phyloP scores from a whole-genome alignment of 2,888 invertebrate genomes.

The Lasioglossum leucozonium region DNA sequence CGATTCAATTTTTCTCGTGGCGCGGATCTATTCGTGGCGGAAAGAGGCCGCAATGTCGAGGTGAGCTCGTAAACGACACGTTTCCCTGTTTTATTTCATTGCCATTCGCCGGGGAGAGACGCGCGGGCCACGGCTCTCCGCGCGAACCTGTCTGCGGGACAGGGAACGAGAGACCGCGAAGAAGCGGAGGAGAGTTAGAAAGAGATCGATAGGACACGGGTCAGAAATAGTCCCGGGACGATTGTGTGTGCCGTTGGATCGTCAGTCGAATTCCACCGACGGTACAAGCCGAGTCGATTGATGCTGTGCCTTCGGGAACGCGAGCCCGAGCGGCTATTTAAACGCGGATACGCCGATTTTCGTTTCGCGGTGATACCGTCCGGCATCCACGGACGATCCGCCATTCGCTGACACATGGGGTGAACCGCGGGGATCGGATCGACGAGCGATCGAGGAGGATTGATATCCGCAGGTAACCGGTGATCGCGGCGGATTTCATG shows the following conservation, averaged over 20 bases:
- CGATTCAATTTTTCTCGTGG: conserved; percentile 15
- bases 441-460: background rate
- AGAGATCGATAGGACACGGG: conserved; percentile 64
- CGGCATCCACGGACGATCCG: conserved; percentile 5
- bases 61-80: conserved; percentile 40
- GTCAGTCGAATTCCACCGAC: conserved; percentile 67
- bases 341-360: conserved; percentile 24
- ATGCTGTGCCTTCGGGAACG: conserved; percentile 48
- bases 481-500: background rate
- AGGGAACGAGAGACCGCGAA: background rate
- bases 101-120: conserved; percentile 29
- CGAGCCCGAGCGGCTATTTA: conserved; percentile 47
- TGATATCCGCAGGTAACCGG: conserved; percentile 47
- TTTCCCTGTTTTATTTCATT: conserved; percentile 43
- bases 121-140: conserved; percentile 3
- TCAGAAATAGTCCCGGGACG: conserved; percentile 68
- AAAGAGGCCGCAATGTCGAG: conserved; percentile 49
- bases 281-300: conserved; percentile 59
- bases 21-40: background rate
- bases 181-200: background rate
- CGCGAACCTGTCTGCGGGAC: conserved; percentile 33
- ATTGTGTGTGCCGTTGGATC: conserved; percentile 61
- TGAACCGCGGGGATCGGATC: conserved; percentile 22
- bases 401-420: conserved; percentile 24
- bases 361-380: conserved; percentile 14